Percentiles rank a stretch among this genome's conserved stretches.
These are phyloP conservation scores for Digitonthophagus gazella DNA, from an alignment of 2,888 invertebrate genomes.

Conservation along the genomic window DNA sequence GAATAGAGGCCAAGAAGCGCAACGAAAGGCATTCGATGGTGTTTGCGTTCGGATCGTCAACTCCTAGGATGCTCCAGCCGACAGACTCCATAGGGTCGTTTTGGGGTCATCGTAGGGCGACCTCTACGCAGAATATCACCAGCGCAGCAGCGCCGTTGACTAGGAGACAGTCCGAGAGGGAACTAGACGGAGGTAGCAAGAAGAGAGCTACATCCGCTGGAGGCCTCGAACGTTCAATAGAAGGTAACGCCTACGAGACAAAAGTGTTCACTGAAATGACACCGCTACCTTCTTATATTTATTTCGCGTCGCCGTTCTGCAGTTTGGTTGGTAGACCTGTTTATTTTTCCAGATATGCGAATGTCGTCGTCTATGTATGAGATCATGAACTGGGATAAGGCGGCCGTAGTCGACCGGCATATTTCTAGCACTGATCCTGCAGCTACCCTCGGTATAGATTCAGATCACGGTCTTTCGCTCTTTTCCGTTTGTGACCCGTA, in stretches of 20 bases:
- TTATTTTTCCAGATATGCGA: slow-evolving; percentile 59
- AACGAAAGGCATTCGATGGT: slow-evolving; percentile 73
- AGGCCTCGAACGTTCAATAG: slow-evolving; percentile 65
- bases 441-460: slow-evolving; percentile 28
- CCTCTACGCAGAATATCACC: slow-evolving; percentile 88
- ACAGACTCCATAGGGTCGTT: slow-evolving; percentile 75
- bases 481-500: not conserved
- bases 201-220: slow-evolving; percentile 75
- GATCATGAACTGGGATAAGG: slow-evolving; percentile 64
- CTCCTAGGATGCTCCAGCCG: slow-evolving; percentile 82
- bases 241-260: slow-evolving; percentile 51
- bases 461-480: not conserved
- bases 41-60: slow-evolving; percentile 91
- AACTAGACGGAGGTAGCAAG: slow-evolving; percentile 70
- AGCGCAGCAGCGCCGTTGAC: slow-evolving; percentile 68
- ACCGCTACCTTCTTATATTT: slow-evolving; percentile 15
- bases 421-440: slow-evolving; percentile 24
- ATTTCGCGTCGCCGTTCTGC: slow-evolving; percentile 21
- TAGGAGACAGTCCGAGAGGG: slow-evolving; percentile 81
- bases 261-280: not conserved
- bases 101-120: slow-evolving; percentile 86
- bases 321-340: slow-evolving; percentile 31
- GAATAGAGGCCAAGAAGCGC: slow-evolving; percentile 73
- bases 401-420: slow-evolving; percentile 24
- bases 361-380: slow-evolving; percentile 73